Percentiles rank a stretch among this genome's conserved stretches.
Evolutionary conservation across 2,113 vertebrate genomes (phyloP).

Genomic region (Apus apus): DNA sequence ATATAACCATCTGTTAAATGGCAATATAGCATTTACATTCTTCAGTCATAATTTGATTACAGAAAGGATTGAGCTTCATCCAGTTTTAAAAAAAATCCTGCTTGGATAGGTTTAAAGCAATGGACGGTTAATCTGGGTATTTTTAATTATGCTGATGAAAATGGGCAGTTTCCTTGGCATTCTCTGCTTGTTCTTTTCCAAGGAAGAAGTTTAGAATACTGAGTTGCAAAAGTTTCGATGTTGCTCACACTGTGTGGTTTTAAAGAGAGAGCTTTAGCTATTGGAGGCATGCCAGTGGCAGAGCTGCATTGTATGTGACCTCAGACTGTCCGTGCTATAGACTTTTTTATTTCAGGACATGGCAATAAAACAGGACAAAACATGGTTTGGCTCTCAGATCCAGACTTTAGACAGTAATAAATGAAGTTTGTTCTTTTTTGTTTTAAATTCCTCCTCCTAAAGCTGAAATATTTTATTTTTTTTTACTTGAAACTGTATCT

Average conservation of each 20-base stretch:
- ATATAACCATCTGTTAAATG: background rate
- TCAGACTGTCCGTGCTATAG: background rate
- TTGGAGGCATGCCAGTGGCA: background rate
- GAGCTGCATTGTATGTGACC: background rate
- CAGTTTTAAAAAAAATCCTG: background rate
- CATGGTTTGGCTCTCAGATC: background rate
- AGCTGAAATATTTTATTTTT: background rate
- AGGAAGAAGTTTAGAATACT: background rate
- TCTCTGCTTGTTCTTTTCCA: background rate
- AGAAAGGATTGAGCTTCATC: background rate
- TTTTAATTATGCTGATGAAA: background rate
- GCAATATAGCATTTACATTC: background rate
- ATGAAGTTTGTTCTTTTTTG: too few species aligned
- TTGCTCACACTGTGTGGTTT: background rate
- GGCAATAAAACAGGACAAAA: background rate
- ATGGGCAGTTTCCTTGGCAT: background rate
- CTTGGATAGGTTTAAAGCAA: background rate
- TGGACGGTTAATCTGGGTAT: background rate
- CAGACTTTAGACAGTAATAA: background rate
- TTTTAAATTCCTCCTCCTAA: background rate
- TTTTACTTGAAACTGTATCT: background rate
- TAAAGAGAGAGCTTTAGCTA: background rate
- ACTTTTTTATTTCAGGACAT: background rate
- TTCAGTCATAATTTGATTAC: background rate
- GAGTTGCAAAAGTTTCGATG: background rate